A percentile compares a stretch with the other conserved stretches of the same genome.
phyloP scores from a whole-genome alignment of 2,113 vertebrate species.

The Aptenodytes patagonicus region DNA sequence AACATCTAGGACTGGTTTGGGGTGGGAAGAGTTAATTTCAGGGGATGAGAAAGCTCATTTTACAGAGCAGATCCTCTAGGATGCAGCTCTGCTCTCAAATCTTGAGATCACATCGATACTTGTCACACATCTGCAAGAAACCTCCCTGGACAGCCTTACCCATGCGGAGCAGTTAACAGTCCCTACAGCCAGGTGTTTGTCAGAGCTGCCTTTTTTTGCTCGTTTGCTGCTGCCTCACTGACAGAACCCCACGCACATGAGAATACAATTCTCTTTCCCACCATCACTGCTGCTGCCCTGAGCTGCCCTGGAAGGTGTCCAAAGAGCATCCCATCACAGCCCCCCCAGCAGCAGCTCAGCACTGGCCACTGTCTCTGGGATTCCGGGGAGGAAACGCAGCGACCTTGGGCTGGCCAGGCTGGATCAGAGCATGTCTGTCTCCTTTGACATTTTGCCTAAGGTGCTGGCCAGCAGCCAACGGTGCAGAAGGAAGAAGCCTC shows the following conservation, averaged over 20 bases:
- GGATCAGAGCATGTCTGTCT: not conserved
- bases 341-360: not conserved
- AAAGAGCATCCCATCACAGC: not conserved
- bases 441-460: not conserved
- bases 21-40: not conserved
- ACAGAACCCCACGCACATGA: fast-evolving
- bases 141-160: not conserved
- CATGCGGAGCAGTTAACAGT: not conserved
- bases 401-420: not conserved
- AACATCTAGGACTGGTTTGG: not conserved
- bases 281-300: not conserved
- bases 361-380: not conserved
- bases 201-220: not conserved
- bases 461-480: not conserved
- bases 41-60: not conserved
- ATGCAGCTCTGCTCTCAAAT: not conserved
- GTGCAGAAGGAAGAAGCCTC: not conserved
- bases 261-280: not conserved
- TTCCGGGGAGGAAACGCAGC: fast-evolving
- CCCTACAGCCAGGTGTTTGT: not conserved
- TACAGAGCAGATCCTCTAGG: not conserved
- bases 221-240: not conserved
- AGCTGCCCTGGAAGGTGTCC: not conserved
- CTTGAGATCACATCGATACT: not conserved
- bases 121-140: not conserved